Base-by-base conservation (phyloP, 35 echinoderm and acorn worm genomes). In the Lytechinus variegatus region DNA sequence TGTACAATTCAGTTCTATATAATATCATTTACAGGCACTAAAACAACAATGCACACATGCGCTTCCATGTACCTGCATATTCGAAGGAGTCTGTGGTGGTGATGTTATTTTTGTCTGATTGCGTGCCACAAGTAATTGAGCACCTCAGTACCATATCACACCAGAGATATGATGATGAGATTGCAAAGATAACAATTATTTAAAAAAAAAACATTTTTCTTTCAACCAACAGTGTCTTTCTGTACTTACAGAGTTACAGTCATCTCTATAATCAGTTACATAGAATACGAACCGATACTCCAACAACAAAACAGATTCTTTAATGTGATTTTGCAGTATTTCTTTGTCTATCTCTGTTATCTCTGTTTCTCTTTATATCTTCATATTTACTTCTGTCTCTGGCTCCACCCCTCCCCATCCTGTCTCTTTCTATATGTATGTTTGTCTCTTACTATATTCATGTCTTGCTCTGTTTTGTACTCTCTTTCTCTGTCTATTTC, bases 101-200 rank as follows among this genome's bases (percentile, higher is more conserved):
- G 66, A 19, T 79, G 66, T 79, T 79, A 79, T 79, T 79, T 79
- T 24, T 79, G 66, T 79, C 0, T 79, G 66, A 79, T 79, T 79
- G 66, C 66, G 66, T 79, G 66, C 66, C 21, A 79, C 66, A 79
- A 79, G 66, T 79, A 79, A 79, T 79, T 79, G 66, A 79, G 66
- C 66, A 79, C 66, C 66, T 24, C 66, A 79, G 19, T 79, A 79
- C 16, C 66, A 79, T 79, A 79, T 79, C 66, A 79, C 66, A 24
- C 19, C 21, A 79, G 14, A 79, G 13, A 79, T 2, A 79, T 4
- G 66, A 79, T n/a, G 66, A 79, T 79, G 66, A 79, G 66, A 79
- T 79, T n/a, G 66, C 19, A 79, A 79, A 79, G 66, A 79, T 79
- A 79, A 79, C 66, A 79, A 24, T 24, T 79, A 24, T 72, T 72